Evolutionary conservation across 53 echinoderm and acorn worm genomes (phyloP), one percentile per base, ranked within the genome.

Genomic region (Actinopyga echinites): DNA sequence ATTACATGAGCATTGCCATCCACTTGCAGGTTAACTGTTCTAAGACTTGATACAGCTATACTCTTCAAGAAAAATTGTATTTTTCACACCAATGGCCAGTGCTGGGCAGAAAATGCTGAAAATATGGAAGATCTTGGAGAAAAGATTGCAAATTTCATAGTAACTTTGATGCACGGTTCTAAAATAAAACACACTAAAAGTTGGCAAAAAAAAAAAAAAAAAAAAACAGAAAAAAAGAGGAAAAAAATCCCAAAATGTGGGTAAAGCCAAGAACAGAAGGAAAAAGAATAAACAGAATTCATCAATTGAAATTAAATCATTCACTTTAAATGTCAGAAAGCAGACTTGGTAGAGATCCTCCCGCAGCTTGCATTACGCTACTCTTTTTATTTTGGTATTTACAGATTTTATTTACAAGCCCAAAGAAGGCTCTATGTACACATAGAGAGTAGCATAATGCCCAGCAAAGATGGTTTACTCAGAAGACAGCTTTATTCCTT

Each of bases 61-160:
- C 49, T 49, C 17, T 5, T 17, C 49, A 49, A 49, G 49, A 0
- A 15, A 1, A 49, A 15, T 2, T 15, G 17, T 6, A 15, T 3
- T 6, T 49, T 15, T 49, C 49, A 15, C 13, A 49, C 49, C 13
- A 15, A 17, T 49, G 15, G 17, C 49, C 49, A 49, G 49, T 49
- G 17, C 49, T 49, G 49, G 49, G 34, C 21, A 38, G 37, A 9
- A 30, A 35, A 36, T 42, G 71, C 71, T 71, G 71, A 71, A 71
- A 71, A 71, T 71, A 40, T 71, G 40, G 22, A 40, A 71, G 10
- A 68, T 37, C 68, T 42, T 44, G 40, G 40, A 71, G 34, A 71
- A 40, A n/a, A 71, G 42, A 71, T 71, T 71, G 71, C 71, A 44
- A 44, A 71, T 71, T 71, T 71, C 71, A n/a, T n/a, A 71, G 71